phyloP scores from a whole-genome alignment of 2,113 vertebrate species.

The Pomatorhinus ruficollis region DNA sequence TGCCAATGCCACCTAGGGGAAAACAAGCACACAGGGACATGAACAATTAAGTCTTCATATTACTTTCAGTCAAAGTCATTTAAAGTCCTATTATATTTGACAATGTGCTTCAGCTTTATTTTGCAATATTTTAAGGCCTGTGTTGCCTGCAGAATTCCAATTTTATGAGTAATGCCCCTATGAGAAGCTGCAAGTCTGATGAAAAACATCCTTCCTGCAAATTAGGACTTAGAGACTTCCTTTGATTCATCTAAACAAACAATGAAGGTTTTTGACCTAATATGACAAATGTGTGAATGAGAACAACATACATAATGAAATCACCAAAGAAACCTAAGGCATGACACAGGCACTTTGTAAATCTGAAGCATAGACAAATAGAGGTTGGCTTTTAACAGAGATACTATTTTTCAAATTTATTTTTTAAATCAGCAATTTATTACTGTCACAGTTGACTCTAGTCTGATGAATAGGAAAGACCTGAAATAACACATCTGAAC shows the following conservation, averaged over 20 bases:
- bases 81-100: neutral
- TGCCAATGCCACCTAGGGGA: constrained; percentile 86
- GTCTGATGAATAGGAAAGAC: neutral
- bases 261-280: neutral
- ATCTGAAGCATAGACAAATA: neutral
- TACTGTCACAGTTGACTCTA: neutral
- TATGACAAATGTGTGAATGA: neutral
- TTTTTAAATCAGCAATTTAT: neutral
- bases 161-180: neutral
- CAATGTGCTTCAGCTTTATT: neutral
- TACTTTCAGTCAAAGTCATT: neutral
- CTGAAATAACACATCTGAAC: neutral
- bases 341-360: neutral
- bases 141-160: neutral
- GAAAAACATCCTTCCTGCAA: constrained; percentile 32
- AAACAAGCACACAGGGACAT: constrained; percentile 35
- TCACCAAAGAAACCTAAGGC: neutral
- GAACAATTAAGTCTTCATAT: neutral
- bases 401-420: neutral
- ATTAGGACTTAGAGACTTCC: neutral
- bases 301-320: neutral
- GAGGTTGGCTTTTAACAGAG: neutral
- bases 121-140: neutral
- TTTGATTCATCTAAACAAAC: constrained; percentile 11
- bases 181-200: neutral